phyloP scores from a whole-genome alignment of 2,888 invertebrate genomes.

The Drosophila mimica region DNA sequence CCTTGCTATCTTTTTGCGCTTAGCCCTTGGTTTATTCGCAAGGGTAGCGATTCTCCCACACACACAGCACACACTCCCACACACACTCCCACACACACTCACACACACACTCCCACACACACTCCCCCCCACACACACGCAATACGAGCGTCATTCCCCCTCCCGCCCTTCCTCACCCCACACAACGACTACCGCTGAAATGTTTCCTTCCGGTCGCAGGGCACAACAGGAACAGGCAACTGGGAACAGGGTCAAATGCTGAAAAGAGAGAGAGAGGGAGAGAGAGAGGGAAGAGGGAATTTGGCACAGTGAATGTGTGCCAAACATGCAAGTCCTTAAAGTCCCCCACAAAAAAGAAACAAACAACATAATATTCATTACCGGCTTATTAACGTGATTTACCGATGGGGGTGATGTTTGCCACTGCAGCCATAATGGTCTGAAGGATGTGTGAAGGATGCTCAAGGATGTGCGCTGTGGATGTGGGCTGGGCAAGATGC shows the following conservation, averaged over 20 bases:
- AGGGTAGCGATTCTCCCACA: slow-evolving; percentile 39
- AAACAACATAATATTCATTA: slow-evolving; percentile 69
- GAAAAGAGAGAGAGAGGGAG: neutral
- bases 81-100: slow-evolving; percentile 9
- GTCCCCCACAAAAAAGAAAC: slow-evolving; percentile 10
- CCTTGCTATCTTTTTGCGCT: slow-evolving; percentile 2
- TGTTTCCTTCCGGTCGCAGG: slow-evolving; percentile 69
- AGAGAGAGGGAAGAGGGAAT: neutral
- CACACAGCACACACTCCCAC: too few species aligned
- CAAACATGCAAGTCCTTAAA: slow-evolving; percentile 59
- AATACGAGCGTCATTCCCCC: slow-evolving; percentile 10
- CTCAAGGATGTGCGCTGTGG: slow-evolving; percentile 47
- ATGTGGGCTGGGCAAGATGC: slow-evolving; percentile 69
- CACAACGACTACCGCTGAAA: slow-evolving; percentile 28
- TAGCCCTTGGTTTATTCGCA: slow-evolving; percentile 32
- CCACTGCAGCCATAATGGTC: slow-evolving; percentile 2
- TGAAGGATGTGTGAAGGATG: slow-evolving; percentile 44
- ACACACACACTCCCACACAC: slow-evolving; percentile 26
- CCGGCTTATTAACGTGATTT: slow-evolving; percentile 79
- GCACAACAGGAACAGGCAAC: slow-evolving; percentile 34
- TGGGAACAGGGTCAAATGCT: slow-evolving; percentile 23
- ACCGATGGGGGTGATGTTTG: slow-evolving; percentile 69
- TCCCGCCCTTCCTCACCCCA: too few species aligned
- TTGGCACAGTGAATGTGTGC: slow-evolving; percentile 69
- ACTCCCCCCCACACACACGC: slow-evolving; percentile 22